A percentile compares a stretch with the other conserved stretches of the same genome.
These are phyloP conservation scores for Trichomalopsis sarcophagae DNA, from an alignment of 1,140 invertebrate species.

Conservation along the genomic window DNA sequence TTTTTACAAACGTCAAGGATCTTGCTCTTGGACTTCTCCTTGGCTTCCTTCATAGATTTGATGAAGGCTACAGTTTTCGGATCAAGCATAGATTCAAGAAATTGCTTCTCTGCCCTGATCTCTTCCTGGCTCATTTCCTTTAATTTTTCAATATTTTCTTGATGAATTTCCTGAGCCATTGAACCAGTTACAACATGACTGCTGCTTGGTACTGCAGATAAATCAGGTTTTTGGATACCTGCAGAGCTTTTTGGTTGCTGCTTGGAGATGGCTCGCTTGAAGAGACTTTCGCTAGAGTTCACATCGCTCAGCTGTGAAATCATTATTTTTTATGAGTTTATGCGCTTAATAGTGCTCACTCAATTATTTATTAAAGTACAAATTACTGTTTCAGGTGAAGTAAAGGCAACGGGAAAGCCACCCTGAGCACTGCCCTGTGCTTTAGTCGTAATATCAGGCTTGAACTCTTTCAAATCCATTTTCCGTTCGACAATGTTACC, in stretches of 20 bases:
- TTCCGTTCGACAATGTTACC: conserved; percentile 80
- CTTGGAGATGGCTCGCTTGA: conserved; percentile 57
- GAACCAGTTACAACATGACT: conserved; percentile 55
- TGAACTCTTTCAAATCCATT: conserved; percentile 56
- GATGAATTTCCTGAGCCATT: conserved; percentile 79
- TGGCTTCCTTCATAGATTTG: conserved; percentile 74
- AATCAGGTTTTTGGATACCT: neutral
- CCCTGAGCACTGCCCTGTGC: conserved; percentile 26
- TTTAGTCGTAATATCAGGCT: conserved; percentile 53
- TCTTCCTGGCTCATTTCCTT: conserved; percentile 83
- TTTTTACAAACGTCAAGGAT: neutral
- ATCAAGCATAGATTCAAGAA: conserved; percentile 80
- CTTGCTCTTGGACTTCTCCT: conserved; percentile 53
- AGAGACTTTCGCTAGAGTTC: conserved; percentile 58
- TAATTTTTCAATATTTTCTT: conserved; percentile 83
- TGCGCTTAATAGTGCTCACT: neutral
- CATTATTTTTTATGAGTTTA: conserved; percentile 15
- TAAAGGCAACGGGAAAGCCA: conserved; percentile 67
- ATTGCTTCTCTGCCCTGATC: conserved; percentile 84
- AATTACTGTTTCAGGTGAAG: conserved; percentile 34
- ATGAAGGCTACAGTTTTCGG: conserved; percentile 82
- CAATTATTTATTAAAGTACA: conserved; percentile 10
- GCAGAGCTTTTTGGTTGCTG: neutral
- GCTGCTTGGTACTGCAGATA: neutral
- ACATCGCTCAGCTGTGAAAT: conserved; percentile 50